A percentile compares a stretch with the other conserved stretches of the same genome.
Evolutionary conservation across 2,113 vertebrate species (phyloP).

Genomic region (crab-eating macaque (Macaca fascicularis)): T2T-MFA8v1.1 NC_088379.1:55048501-55049000

Average conservation of each 20-base stretch:
- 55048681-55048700: neutral
- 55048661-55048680: neutral
- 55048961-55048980: neutral
- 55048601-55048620: neutral
- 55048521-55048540: neutral
- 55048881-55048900: neutral
- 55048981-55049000: neutral
- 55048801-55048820: neutral
- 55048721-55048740: neutral
- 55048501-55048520: conserved; percentile 13
- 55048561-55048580: neutral
- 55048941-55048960: neutral
- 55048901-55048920: neutral
- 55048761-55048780: neutral
- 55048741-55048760: neutral
- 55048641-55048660: neutral
- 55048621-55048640: neutral
- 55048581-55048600: neutral
- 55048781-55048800: neutral
- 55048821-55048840: neutral
- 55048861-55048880: neutral
- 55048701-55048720: neutral
- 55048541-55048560: neutral
- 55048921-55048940: neutral
- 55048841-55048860: neutral